These are phyloP conservation scores for Neoniphon sammara DNA, from an alignment of 2,797 vertebrate genomes.

Conservation along the genomic window DNA sequence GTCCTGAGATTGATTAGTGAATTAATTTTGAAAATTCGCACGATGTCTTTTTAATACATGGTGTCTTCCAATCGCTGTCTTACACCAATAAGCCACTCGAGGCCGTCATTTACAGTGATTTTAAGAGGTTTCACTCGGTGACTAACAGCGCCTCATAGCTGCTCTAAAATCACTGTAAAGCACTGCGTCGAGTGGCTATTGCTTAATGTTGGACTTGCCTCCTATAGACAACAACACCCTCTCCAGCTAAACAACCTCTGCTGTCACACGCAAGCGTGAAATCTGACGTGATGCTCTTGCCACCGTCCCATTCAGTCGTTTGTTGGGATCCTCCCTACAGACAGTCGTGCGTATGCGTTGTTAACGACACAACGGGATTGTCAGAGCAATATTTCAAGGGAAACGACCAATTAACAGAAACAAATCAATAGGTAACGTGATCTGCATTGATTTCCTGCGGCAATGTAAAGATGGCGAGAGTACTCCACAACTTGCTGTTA, in stretches of 20 bases:
- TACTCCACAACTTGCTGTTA: constrained; percentile 81
- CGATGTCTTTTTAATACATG: constrained; percentile 8
- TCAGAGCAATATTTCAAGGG: constrained; percentile 44
- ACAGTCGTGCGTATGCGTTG: constrained; percentile 67
- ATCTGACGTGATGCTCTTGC: constrained; percentile 74
- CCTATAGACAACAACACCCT: constrained; percentile 59
- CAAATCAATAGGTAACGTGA: constrained; percentile 60
- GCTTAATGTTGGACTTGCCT: constrained; percentile 42
- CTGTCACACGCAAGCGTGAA: constrained; percentile 79
- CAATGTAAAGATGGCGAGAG: constrained; percentile 87
- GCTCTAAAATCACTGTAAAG: background rate
- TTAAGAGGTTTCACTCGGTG: background rate
- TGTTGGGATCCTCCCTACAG: constrained; percentile 79
- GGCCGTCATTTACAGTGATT: constrained; percentile 44
- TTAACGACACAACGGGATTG: constrained; percentile 52
- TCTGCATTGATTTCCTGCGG: constrained; percentile 68
- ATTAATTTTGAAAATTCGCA: constrained; percentile 2
- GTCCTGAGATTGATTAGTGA: background rate
- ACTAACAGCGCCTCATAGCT: constrained; percentile 35
- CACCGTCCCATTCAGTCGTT: constrained; percentile 69
- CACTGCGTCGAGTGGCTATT: background rate
- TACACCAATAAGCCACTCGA: background rate
- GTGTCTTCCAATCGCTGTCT: constrained; percentile 47
- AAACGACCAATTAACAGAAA: constrained; percentile 48
- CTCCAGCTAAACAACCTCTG: constrained; percentile 54